Evolutionary conservation across 2,797 vertebrate species (phyloP).

Genomic region (Adrianichthys oophorus): DNA sequence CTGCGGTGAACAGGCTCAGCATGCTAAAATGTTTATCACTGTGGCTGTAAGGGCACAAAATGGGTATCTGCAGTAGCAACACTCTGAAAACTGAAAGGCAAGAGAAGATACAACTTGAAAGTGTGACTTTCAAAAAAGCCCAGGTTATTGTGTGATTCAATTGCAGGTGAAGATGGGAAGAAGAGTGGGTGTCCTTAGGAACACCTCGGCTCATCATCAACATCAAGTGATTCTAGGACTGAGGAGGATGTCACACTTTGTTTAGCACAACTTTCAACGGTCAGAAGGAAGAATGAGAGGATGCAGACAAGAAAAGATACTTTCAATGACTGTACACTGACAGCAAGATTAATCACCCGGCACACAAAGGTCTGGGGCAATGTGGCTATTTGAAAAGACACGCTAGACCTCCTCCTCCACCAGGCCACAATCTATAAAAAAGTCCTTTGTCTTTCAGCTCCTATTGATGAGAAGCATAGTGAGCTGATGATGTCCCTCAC

Average conservation of each 20-base stretch:
- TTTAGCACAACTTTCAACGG: constrained; percentile 13
- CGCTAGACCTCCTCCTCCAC: constrained; percentile 28
- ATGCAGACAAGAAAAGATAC: constrained; percentile 34
- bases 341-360: constrained; percentile 70
- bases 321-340: constrained; percentile 54
- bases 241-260: constrained; percentile 13
- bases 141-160: constrained; percentile 15
- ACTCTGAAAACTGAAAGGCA: neutral
- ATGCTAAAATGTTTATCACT: constrained; percentile 35
- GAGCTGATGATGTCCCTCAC: constrained; percentile 21
- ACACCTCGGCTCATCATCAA: constrained; percentile 51
- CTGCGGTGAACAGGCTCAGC: constrained; percentile 31
- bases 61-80: neutral
- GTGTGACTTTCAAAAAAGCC: neutral
- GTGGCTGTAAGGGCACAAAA: constrained; percentile 1
- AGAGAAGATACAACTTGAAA: neutral
- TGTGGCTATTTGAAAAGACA: constrained; percentile 59
- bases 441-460: constrained; percentile 49
- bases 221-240: constrained; percentile 68
- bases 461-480: constrained; percentile 54
- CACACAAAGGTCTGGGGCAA: constrained; percentile 56
- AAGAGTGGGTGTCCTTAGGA: constrained; percentile 17
- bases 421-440: constrained; percentile 59
- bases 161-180: constrained; percentile 39
- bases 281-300: constrained; percentile 9